A percentile compares a stretch with the other conserved stretches of the same genome.
These are phyloP conservation scores for Brachionus plicatilis DNA, from an alignment of 1,140 invertebrate genomes.

Conservation along the genomic window DNA sequence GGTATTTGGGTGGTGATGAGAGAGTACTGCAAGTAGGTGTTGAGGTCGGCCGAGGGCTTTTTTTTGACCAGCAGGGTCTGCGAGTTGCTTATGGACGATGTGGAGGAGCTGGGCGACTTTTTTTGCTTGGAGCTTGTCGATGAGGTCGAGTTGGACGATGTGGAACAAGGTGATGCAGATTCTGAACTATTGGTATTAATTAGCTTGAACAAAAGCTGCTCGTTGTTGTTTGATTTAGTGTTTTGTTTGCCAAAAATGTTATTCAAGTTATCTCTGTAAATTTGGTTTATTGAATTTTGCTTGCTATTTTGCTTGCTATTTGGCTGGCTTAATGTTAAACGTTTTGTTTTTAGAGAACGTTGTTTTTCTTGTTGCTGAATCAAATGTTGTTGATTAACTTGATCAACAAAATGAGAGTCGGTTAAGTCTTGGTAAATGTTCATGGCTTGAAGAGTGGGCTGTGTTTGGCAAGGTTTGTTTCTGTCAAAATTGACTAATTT, in stretches of 20 bases:
- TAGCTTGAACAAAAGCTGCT: constrained; percentile 26
- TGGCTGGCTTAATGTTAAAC: constrained; percentile 20
- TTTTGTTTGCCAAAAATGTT: constrained; percentile 13
- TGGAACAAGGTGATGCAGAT: constrained; percentile 15
- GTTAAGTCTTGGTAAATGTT: constrained; percentile 13
- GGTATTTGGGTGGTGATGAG: constrained; percentile 10
- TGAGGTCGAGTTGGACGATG: neutral
- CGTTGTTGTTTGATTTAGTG: neutral
- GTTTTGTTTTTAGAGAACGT: constrained; percentile 11
- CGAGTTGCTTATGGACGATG: neutral
- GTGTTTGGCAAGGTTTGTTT: neutral
- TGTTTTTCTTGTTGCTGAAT: constrained; percentile 3
- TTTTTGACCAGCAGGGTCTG: neutral
- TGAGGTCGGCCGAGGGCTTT: neutral
- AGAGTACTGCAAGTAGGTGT: constrained; percentile 12
- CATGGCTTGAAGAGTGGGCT: neutral
- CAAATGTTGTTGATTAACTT: constrained; percentile 15
- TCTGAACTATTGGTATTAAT: constrained; percentile 29
- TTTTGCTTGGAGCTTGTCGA: neutral
- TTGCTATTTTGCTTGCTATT: constrained; percentile 24
- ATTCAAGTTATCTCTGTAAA: constrained; percentile 18
- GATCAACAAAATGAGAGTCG: neutral
- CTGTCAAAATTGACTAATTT: constrained; percentile 21
- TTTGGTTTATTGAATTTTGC: constrained; percentile 27
- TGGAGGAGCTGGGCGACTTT: neutral